Evolutionary conservation across 2,888 invertebrate genomes (phyloP), one percentile per base, ranked within the genome.

Genomic region (Eupithecia tripunctaria): DNA sequence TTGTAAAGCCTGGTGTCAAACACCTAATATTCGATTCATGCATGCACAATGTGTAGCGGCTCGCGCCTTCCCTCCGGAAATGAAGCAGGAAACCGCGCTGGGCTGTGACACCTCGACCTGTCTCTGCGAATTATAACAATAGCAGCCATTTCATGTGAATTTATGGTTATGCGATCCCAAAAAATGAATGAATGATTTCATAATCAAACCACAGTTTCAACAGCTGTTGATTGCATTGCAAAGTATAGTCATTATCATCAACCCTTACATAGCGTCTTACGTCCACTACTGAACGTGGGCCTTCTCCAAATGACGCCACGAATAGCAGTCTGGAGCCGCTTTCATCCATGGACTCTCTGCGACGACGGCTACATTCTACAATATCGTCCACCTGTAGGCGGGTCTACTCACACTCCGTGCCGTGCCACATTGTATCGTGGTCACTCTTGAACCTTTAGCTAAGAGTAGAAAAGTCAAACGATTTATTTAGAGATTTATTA

Each of bases 41-140:
- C 68, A 63, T 73, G 68, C 51, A 67, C 68, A 67, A 67, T 63
- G 70, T 82, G 82, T 66, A 81, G 78, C 77, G 78, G 76, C 73
- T 76, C 73, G 82, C 82, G 82, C 84, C 80, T 81, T 80, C 79
- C 82, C 85, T 82, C 87, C 91, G 91, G 91, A 91, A 86, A 87
- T 84, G 75, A 80, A 80, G 81, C 91, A 88, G 91, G 91, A 91
- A 90, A 80, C 85, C 82, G 77, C 82, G 77, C 82, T 79, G 81
- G 82, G 73, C 81, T 85, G 84, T 86, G 83, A 85, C 85, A 86
- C 85, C 83, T 84, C 80, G 60, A 21, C 67, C 68, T 71, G 70
- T 70, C 72, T 72, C 68, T 75, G 71, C 73, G 63, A 70, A 74
- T 71, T 70, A 70, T 70, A 74, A 68, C 41, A 66, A 51, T 59